A percentile compares a stretch with the other conserved stretches of the same genome.
Evolutionary conservation across 2,888 invertebrate species (phyloP).

Genomic region (Deilephila elpenor): DNA sequence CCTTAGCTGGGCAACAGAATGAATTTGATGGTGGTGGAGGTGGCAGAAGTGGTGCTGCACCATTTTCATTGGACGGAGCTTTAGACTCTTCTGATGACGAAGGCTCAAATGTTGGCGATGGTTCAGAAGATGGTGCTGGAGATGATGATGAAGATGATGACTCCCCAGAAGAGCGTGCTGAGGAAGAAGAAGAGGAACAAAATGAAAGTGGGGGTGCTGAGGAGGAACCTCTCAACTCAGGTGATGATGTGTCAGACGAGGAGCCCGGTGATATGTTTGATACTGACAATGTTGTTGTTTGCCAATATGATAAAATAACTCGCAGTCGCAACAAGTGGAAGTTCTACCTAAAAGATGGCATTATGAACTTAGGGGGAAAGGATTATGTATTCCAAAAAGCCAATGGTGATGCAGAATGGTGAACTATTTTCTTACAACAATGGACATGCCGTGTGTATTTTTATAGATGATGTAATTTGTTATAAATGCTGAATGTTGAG

Average conservation of each 20-base stretch:
- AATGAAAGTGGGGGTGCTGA: slow-evolving; percentile 87
- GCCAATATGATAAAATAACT: slow-evolving; percentile 99
- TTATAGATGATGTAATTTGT: slow-evolving; percentile 66
- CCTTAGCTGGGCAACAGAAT: slow-evolving; percentile 84
- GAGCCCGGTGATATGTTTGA: slow-evolving; percentile 98
- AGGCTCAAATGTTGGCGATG: slow-evolving; percentile 85
- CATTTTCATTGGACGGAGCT: slow-evolving; percentile 86
- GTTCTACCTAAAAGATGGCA: slow-evolving; percentile 99
- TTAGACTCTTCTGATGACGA: slow-evolving; percentile 90
- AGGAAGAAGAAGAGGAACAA: slow-evolving; percentile 88
- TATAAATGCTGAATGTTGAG: slow-evolving; percentile 61
- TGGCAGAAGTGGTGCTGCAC: slow-evolving; percentile 74
- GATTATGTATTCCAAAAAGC: slow-evolving; percentile 99
- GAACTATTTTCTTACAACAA: slow-evolving; percentile 63
- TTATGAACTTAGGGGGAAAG: slow-evolving; percentile 99
- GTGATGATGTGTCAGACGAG: slow-evolving; percentile 98
- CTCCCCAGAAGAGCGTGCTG: slow-evolving; percentile 87
- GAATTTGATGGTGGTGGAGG: slow-evolving; percentile 81
- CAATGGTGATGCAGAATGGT: slow-evolving; percentile 99
- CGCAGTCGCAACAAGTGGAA: slow-evolving; percentile 99
- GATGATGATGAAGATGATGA: slow-evolving; percentile 91
- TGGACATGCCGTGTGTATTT: slow-evolving; percentile 68
- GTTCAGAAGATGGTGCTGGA: slow-evolving; percentile 88
- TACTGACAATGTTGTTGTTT: slow-evolving; percentile 99
- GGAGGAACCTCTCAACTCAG: slow-evolving; percentile 97